Evolutionary conservation across 2,888 invertebrate species (phyloP), one percentile per base, ranked within the genome.

Genomic region (Eupithecia exiguata): DNA sequence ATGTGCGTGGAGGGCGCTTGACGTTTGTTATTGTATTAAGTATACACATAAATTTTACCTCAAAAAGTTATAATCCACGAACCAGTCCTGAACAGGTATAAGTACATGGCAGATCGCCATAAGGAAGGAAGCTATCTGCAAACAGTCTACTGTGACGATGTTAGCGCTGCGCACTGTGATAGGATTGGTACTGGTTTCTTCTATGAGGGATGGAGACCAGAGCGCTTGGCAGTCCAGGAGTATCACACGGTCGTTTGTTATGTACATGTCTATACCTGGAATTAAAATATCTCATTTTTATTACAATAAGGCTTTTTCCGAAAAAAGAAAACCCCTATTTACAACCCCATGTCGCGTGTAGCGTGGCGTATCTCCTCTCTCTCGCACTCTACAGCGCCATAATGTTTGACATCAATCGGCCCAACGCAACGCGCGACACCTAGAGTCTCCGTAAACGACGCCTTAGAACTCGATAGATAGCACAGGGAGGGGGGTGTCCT

Each of bases 101-200:
- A 99, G 95, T 1, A 98, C 96, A 89, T 99, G 98, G 83, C 99
- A 99, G 53, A 99, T 97, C 4, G 98, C 97, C 93, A 98, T 96
- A 70, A 99, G 89, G 87, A 98, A 98, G 0, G 98, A 96, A 18
- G 97, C 96, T 75, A 97, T 94, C 87, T 98, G 97, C 63, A 99
- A 91, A 53, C 97, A 97, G 86, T 97, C 97, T 3, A 96, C 94
- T 0, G 95, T 96, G 58, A 95, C 92, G 79, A 96, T 96, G 80
- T 96, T 95, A 9, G 92, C 91, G 74, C 91, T 92, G 30, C 94
- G 83, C 0, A 91, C 95, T 18, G 95, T 95, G 16, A 95, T 88
- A 1, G 95, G 91, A 62, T 92, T 93, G 80, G 94, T 79, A 80
- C 88, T 89, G 77, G 95, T 86, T 87, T 95, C 95, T 70, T 96